Base-by-base conservation (phyloP, 2,113 vertebrate genomes). In the Heterotis niloticus region DNA sequence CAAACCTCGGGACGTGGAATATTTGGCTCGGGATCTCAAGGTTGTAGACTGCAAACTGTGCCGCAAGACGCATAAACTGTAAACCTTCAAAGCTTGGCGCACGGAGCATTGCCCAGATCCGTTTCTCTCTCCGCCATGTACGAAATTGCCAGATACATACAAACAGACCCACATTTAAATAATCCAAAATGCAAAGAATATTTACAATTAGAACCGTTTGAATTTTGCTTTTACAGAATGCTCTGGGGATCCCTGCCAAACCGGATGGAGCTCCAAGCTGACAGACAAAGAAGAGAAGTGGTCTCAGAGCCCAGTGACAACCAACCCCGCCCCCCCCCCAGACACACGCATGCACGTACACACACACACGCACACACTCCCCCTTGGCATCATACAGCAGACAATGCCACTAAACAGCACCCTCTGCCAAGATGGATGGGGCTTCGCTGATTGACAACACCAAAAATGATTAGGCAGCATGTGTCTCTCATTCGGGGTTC, bases 1-100 rank as follows among this genome's bases (percentile, higher is more conserved):
- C 83, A 81, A 81, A 81, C 75, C 82, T 62, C 73, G 80, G 70
- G 78, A 82, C 82, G 83, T 80, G 77, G 81, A 76, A 81, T 80
- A 83, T 78, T 80, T 77, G 77, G 81, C 80, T 75, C 54, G 12
- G 26, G 78, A 26, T 59, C 72, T 65, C 20, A 73, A 34, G 68
- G 69, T 52, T 65, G 69, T 65, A 34, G n/a, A 64, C 12, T 73
- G 59, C 51, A 44, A 65, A 73, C 64, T 28, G n/a, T 64, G 52
- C 64, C 20, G 65, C 69, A 68, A 54, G 29, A 54, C 34, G 18
- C 73, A 64, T 67, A 59, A 64, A 54, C 68, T 9, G 60, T 54
- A 71, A 79, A 23, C 34, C 59, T 64, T 28, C 57, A 73, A 64
- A 73, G 69, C 28, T 28, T 24, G 28, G 28, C 60, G 20, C 28